Base-by-base conservation (phyloP, 2,888 invertebrate genomes). In the Drosophila antonietae region DNA sequence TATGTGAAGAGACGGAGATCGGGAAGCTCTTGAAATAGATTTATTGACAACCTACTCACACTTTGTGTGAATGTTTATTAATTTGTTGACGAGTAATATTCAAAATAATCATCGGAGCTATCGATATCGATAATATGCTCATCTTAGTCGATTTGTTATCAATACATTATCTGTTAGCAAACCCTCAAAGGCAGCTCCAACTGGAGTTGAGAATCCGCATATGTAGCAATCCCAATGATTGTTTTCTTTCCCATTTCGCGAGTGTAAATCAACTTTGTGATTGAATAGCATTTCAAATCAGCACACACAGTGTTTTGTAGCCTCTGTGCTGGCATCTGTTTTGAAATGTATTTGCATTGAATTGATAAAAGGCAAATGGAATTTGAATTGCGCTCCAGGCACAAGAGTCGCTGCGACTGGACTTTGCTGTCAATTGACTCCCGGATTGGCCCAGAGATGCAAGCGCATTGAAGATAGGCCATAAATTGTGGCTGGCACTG, bases 311-410 rank as follows among this genome's bases (percentile, higher is more conserved):
- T 3, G 3, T 1, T 15, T 33, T 28, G 28, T 28, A 28, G 28
- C 28, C 28, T 28, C 28, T 6, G 28, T 10, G 23, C 3, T 18
- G 5, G 56, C 56, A 20, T 35, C n/a, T 59, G 33, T 44, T 35
- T 71, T 46, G 51, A 14, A 10, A 10, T 31, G 12, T 39, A 31
- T 58, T 68, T 46, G 47, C 47, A 39, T 53, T 57, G 9, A 69
- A 69, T 47, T 79, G 80, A 77, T 77, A 75, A 75, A 65, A 75
- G 41, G 58, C 75, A 77, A 77, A 77, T 77, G 77, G 44, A 56
- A 79, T 56, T 62, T 61, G 47, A 55, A 79, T 57, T 65, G 67
- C 64, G 67, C 71, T 65, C 63, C 78, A 63, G 68, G 68, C 78
- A 74, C 68, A 55, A 49, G 12, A 61, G 51, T 18, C 61, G n/a